Percentiles rank a stretch among this genome's conserved stretches.
These are phyloP conservation scores for Pterostichus madidus DNA, from an alignment of 2,888 invertebrate genomes.

Conservation along the genomic window DNA sequence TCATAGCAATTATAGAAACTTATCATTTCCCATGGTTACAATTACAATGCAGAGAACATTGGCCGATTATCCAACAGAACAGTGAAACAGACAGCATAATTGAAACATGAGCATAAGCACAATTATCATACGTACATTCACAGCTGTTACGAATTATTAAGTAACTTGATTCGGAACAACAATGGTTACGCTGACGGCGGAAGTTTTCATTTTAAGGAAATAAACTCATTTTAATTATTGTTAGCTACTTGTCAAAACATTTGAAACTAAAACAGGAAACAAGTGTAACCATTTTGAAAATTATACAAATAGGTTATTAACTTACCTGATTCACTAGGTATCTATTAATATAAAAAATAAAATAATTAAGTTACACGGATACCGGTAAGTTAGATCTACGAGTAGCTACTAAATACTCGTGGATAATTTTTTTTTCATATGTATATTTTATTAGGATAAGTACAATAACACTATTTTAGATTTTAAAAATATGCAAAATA, in stretches of 20 bases:
- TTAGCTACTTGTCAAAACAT: background rate
- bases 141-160: conserved; percentile 17
- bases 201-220: background rate
- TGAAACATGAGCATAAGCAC: background rate
- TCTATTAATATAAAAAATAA: too few relatives aligned
- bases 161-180: conserved; percentile 2
- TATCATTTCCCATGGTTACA: conserved; percentile 32
- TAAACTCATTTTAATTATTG: background rate
- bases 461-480: too few relatives aligned
- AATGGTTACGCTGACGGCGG: conserved; percentile 13
- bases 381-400: too few relatives aligned
- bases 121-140: conserved; percentile 8
- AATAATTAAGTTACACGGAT: too few relatives aligned
- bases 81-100: conserved; percentile 7
- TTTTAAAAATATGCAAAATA: too few relatives aligned
- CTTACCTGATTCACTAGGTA: too few relatives aligned
- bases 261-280: background rate
- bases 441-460: too few relatives aligned
- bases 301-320: too few relatives aligned
- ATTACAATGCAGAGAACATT: conserved; percentile 4
- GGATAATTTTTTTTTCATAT: too few relatives aligned
- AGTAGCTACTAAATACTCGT: too few relatives aligned
- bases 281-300: background rate
- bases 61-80: conserved; percentile 12
- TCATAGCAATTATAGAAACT: conserved; percentile 10